phyloP scores from a whole-genome alignment of 2,797 vertebrate genomes.

The Glyptemys insculpta region DNA sequence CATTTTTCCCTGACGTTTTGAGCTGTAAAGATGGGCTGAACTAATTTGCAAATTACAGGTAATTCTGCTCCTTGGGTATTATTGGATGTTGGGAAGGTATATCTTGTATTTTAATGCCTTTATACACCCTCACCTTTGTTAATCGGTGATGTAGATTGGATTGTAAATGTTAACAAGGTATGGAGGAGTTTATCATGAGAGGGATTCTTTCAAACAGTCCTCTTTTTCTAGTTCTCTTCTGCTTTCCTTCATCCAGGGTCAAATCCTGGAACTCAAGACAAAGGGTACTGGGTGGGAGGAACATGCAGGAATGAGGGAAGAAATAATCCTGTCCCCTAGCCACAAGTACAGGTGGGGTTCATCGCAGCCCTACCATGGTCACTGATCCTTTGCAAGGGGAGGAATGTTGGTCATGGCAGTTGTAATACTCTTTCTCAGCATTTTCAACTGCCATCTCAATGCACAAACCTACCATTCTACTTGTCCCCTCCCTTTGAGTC shows the following conservation, averaged over 20 bases:
- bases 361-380: background rate
- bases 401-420: background rate
- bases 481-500: background rate
- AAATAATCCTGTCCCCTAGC: background rate
- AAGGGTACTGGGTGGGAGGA: background rate
- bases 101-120: background rate
- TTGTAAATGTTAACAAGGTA: background rate
- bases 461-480: background rate
- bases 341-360: background rate
- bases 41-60: conserved; percentile 2
- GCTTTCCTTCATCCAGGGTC: background rate
- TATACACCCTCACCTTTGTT: background rate
- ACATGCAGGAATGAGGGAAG: background rate
- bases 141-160: background rate
- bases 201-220: background rate
- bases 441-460: background rate
- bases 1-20: background rate
- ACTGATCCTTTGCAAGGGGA: background rate
- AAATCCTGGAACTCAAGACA: background rate
- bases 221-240: background rate
- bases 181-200: background rate
- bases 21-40: conserved; percentile 22
- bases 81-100: background rate
- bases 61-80: background rate
- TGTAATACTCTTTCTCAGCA: background rate